A percentile compares a stretch with the other conserved stretches of the same genome.
phyloP scores from a whole-genome alignment of 2,888 invertebrate genomes.

The Cheilosia impressa region DNA sequence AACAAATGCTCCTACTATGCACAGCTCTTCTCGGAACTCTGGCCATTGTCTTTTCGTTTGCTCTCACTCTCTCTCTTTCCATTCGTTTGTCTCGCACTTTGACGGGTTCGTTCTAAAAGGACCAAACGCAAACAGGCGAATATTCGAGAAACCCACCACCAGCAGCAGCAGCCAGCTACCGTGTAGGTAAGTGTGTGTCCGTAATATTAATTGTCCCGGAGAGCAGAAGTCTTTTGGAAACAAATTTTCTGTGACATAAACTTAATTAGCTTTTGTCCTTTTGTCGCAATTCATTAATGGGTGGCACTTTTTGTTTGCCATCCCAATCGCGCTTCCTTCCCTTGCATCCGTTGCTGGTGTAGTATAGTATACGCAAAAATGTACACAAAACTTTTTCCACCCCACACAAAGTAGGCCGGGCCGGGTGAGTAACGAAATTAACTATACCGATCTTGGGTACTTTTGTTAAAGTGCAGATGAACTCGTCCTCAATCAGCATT shows the following conservation, averaged over 20 bases:
- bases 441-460: slow-evolving; percentile 5
- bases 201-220: slow-evolving; percentile 82
- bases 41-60: slow-evolving; percentile 38
- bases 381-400: slow-evolving; percentile 40
- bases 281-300: slow-evolving; percentile 71
- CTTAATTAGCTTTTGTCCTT: slow-evolving; percentile 83
- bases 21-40: slow-evolving; percentile 15
- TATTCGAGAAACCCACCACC: neutral
- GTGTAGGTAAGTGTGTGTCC: slow-evolving; percentile 72
- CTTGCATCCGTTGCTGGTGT: neutral
- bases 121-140: slow-evolving; percentile 22
- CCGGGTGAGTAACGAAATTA: slow-evolving; percentile 43
- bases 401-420: slow-evolving; percentile 9
- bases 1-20: slow-evolving; percentile 33
- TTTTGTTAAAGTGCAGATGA: slow-evolving; percentile 29
- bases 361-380: slow-evolving; percentile 34
- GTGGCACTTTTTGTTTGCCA: slow-evolving; percentile 31
- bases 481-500: slow-evolving; percentile 69
- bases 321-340: slow-evolving; percentile 1
- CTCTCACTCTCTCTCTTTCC: neutral
- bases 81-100: slow-evolving; percentile 36
- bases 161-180: slow-evolving; percentile 10
- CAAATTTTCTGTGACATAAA: slow-evolving; percentile 84
- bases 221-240: slow-evolving; percentile 82
- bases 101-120: slow-evolving; percentile 35